Base-by-base conservation (phyloP, 1,140 invertebrate species). In the Lycorma delicatula region DNA sequence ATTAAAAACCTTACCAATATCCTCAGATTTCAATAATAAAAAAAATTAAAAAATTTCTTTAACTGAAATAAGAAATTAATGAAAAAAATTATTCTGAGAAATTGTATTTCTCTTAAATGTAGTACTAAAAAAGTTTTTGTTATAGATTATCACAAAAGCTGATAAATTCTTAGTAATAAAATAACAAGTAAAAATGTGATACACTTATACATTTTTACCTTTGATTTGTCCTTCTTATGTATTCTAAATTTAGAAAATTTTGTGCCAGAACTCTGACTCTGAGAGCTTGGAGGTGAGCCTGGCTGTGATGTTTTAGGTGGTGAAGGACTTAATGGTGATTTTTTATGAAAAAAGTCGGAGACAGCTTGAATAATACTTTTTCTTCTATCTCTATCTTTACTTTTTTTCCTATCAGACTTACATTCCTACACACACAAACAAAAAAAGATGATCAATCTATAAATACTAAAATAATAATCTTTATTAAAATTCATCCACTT, bases 361-460 rank as follows among this genome's bases (percentile, higher is more conserved):
- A 91, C 82, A 46, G 87, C 83, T 74, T 89, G 88, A 61, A 91
- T 91, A 36, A 91, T 84, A 69, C 87, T 89, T 66, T 86, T 87
- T 41, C 86, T 74, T 56, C 87, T 75, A 60, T 88, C 85, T 0
- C 80, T 77, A 68, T 87, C 85, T 67, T 79, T 65, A 20, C 49
- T 31, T 34, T 59, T 61, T 44, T 66, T 64, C 5, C 54, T 38
- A 29, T n/a, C 22, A 11, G 56, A 16, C 4, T 38, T 28, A 25
- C 18, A 18, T 28, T 59, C 57, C 29, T 47, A 23, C 26, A 3
- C 12, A 44, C 22, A 53, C 1, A 1, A 54, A 18, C 13, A 38
- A 38, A 3, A 34, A 34, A n/a, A 9, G 31, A 34, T 34, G 9
- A 34, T 9, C 9, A 34, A n/a, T 34, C 9, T 34, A 9, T 9